Conservation (phyloP, 2,797 vertebrate species). For the Parotocinclus haroldoi region DNA sequence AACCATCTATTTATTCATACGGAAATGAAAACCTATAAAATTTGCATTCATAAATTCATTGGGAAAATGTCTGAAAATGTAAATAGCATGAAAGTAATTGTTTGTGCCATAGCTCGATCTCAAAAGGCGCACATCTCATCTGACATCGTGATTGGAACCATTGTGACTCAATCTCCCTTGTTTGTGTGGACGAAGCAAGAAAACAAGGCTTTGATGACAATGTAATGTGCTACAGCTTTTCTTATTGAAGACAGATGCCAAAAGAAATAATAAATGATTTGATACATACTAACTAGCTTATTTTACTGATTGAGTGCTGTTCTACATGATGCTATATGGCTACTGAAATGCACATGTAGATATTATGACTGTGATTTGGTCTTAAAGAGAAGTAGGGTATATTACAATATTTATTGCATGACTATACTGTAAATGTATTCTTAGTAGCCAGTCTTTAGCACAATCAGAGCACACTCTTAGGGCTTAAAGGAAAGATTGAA, state of each 20-base stretch:
- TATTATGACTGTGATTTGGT: slow-evolving; percentile 24
- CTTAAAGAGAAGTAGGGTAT: background rate
- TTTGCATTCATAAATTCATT: slow-evolving; percentile 64
- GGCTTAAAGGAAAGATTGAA: background rate
- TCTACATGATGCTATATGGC: slow-evolving; percentile 24
- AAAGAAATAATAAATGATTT: slow-evolving; percentile 38
- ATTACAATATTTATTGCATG: background rate
- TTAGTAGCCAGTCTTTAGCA: background rate
- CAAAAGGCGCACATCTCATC: slow-evolving; percentile 47
- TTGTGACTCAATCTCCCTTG: slow-evolving; percentile 46
- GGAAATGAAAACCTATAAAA: slow-evolving; percentile 63
- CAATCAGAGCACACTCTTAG: background rate
- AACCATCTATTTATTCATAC: slow-evolving; percentile 53
- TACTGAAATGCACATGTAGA: slow-evolving; percentile 33
- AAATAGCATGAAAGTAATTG: slow-evolving; percentile 41
- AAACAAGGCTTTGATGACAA: slow-evolving; percentile 46
- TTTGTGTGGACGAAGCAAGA: slow-evolving; percentile 39
- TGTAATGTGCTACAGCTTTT: slow-evolving; percentile 43
- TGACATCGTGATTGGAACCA: slow-evolving; percentile 49
- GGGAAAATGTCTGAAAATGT: slow-evolving; percentile 61
- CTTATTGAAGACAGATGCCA: slow-evolving; percentile 40
- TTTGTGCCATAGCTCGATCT: slow-evolving; percentile 36
- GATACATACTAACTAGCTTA: slow-evolving; percentile 50
- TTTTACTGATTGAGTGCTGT: slow-evolving; percentile 42
- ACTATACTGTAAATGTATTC: background rate